Evolutionary conservation across 2,888 invertebrate genomes (phyloP).

Genomic region (Caenorhabditis sp.): DNA sequence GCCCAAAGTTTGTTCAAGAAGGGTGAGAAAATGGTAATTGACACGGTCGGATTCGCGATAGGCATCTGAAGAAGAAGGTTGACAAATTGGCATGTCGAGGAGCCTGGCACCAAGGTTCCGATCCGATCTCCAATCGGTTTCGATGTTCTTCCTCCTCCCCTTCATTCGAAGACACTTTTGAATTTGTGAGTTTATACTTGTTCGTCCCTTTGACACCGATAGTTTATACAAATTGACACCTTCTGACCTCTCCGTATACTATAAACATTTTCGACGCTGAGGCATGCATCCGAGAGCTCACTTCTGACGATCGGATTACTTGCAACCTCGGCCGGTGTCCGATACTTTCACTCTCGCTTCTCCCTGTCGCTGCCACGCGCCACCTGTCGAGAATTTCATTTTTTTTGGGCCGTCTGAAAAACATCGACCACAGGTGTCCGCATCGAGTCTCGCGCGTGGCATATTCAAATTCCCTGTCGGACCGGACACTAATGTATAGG

Average conservation of each 20-base stretch:
- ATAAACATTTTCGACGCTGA: constrained; percentile 39
- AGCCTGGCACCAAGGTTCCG: constrained; percentile 45
- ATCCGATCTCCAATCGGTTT: constrained; percentile 6
- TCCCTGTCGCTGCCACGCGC: constrained; percentile 1
- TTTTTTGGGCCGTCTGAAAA: constrained; percentile 14
- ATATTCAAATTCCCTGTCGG: constrained; percentile 17
- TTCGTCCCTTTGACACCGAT: not conserved
- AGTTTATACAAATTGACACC: constrained; percentile 2
- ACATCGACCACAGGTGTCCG: constrained; percentile 3
- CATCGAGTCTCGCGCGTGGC: constrained; percentile 3
- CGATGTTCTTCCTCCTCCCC: not conserved
- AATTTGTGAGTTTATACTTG: constrained; percentile 12
- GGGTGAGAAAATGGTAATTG: constrained; percentile 49
- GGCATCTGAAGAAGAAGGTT: constrained; percentile 15
- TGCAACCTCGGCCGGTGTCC: not conserved
- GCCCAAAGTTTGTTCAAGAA: constrained; percentile 47
- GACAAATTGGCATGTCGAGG: constrained; percentile 50
- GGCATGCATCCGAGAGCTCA: no score
- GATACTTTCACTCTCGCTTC: not conserved
- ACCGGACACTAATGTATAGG: constrained; percentile 33
- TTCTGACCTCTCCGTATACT: constrained; percentile 3
- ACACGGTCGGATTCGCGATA: constrained; percentile 38
- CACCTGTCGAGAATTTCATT: constrained; percentile 31
- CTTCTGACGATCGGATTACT: no score
- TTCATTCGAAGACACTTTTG: not conserved